Base-by-base conservation (phyloP, 2,113 vertebrate genomes). In the Ailurus styani region DNA sequence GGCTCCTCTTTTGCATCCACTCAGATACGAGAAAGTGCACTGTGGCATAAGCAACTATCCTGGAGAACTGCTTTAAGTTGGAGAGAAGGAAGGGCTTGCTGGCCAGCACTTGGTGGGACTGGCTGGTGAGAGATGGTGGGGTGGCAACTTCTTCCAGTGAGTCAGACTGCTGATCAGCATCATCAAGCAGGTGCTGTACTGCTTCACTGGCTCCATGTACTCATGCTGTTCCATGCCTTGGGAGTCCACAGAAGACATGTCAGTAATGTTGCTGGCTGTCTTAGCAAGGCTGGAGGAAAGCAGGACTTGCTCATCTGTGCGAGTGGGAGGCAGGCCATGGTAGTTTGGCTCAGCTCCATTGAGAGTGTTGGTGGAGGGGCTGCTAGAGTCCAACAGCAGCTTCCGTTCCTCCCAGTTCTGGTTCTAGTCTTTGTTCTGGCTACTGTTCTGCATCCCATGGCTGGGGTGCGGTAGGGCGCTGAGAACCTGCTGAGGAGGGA, bases 191-290 rank as follows among this genome's bases (percentile, higher is more conserved):
- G 99, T 99, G 96, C 99, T 99, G 97, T 99, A 99, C 97, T 99
- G 99, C 85, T 99, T 98, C 21, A 99, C 99, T 97, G 99, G 99
- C 98, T 99, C 99, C 99, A 99, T 99, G 98, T 99, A 99, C 94
- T 99, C 99, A 5, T 99, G 99, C 96, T 99, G 99, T 96, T 99
- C 99, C 99, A 99, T 99, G 93, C 99, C 99, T 97, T 99, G 99
- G 5, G 99, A 99, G 88, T 99, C 99, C 1, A 99, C 99, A 62
- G 99, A 99, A 0, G 99, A 99, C 82, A 99, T 99, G 20, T 99
- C 99, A 0, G 99, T 99, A 98, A 99, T 99, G 97, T 99, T 99
- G 98, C 99, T 99, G 97, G 99, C 99, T 0, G 99, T 99, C 98
- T 99, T 99, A 95, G 99, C 99, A 0, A 99, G 99, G 98, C 99